These are phyloP conservation scores for Neomorphus geoffroyi DNA, from an alignment of 2,797 vertebrate genomes.

Conservation along the genomic window DNA sequence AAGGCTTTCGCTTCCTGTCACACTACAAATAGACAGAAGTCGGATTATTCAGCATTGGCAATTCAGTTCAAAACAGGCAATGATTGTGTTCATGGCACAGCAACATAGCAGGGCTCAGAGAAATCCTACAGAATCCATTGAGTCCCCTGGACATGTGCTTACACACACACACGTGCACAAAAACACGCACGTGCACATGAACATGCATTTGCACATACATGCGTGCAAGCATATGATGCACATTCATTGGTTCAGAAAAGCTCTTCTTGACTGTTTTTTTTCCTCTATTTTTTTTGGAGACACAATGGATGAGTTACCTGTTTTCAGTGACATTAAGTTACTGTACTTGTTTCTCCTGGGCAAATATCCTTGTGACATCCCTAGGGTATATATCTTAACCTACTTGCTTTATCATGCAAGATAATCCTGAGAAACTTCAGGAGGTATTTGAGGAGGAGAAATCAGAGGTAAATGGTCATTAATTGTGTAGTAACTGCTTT, in stretches of 20 bases:
- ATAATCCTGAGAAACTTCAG: background rate
- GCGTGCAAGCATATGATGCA: fast-evolving
- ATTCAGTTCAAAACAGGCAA: background rate
- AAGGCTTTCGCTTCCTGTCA: background rate
- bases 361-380: background rate
- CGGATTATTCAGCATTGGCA: background rate
- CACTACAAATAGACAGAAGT: background rate
- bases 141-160: fast-evolving
- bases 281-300: background rate
- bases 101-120: background rate
- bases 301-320: fast-evolving
- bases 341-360: background rate
- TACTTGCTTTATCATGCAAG: background rate
- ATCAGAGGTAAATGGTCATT: background rate
- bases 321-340: background rate
- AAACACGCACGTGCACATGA: no score
- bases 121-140: fast-evolving
- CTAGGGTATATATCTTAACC: background rate
- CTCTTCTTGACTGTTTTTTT: fast-evolving
- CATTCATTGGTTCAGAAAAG: fast-evolving
- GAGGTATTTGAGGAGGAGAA: background rate
- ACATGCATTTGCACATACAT: fast-evolving
- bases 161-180: no score
- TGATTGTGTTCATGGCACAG: background rate
- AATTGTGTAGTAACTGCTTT: background rate